A percentile compares a stretch with the other conserved stretches of the same genome.
Evolutionary conservation across 2,113 vertebrate species (phyloP).

Genomic region (Podilymbus podiceps): DNA sequence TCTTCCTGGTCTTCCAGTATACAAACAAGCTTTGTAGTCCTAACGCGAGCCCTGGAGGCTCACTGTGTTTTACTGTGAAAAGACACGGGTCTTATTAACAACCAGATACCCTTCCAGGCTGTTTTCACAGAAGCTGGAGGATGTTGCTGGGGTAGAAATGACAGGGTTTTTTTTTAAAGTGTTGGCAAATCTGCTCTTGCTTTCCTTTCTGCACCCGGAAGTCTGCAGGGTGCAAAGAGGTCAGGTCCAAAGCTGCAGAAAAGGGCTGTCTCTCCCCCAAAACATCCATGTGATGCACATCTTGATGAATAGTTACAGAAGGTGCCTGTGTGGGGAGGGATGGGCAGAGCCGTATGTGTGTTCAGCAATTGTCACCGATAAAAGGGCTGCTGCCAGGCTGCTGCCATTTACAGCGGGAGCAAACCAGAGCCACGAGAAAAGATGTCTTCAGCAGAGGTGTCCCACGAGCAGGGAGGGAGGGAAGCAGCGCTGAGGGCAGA

Average conservation of each 20-base stretch:
- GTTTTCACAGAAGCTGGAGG: not conserved
- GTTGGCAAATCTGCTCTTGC: not conserved
- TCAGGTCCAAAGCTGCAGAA: not conserved
- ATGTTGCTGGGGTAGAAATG: not conserved
- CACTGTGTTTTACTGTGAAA: not conserved
- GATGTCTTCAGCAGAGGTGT: not conserved
- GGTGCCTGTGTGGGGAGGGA: no score
- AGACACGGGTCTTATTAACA: not conserved
- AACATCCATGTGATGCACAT: accelerated
- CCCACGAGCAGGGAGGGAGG: not conserved
- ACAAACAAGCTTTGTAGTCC: constrained; percentile 18
- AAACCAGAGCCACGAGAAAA: accelerated
- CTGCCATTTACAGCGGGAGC: not conserved
- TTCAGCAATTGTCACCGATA: not conserved
- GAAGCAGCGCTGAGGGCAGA: not conserved
- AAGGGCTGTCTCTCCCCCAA: accelerated
- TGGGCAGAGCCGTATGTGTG: not conserved
- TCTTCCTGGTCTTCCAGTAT: not conserved
- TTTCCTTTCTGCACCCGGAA: not conserved
- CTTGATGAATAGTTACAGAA: accelerated
- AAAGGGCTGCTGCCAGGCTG: not conserved
- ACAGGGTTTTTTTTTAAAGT: not conserved
- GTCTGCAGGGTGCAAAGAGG: not conserved
- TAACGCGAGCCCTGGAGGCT: not conserved
- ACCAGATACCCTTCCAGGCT: not conserved